Base-by-base conservation (phyloP, 2,797 vertebrate genomes). In the Tragopan temminckii region DNA sequence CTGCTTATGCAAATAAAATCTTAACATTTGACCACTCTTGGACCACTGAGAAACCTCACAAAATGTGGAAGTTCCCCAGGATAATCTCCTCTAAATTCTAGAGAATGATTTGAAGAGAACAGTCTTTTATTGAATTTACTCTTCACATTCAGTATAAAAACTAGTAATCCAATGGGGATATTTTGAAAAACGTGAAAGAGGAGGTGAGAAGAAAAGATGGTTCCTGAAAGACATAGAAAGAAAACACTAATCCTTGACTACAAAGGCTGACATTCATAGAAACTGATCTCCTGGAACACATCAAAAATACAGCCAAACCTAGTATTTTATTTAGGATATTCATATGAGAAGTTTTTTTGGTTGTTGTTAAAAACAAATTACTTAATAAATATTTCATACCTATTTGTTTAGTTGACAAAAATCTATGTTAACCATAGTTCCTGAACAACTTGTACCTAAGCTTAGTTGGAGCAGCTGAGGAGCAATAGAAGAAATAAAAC, bases 351-450 rank as follows among this genome's bases (percentile, higher is more conserved):
- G 18, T 4, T 14, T 66, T 48, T 36, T 5, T 13, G 62, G 24
- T 50, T 11, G 24, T 33, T 58, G 7, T 45, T 81, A 52, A 57
- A 69, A 2, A 17, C 0, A 0, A 4, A 48, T 42, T 42, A n/a
- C n/a, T 8, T 2, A 1, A 19, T 46, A 43, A 52, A 3, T 46
- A 53, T 31, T 9, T 1, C 1, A 19, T 43, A 43, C 46, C 3
- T 46, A 53, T 27, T 19, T 66, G 2, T 69, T 86, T 23, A 35
- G 6, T 6, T 64, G 16, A 46, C 16, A 33, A 19, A 79, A 79
- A 3, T 45, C 9, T 31, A 13, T 36, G 24, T 21, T 70, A 87
- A 59, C 8, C 33, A 50, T 2, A 50, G 3, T 1, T 85, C 64
- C 35, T 29, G 36, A 84, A 55, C 31, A 79, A 16, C 5, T 0